Conservation (phyloP, 2,797 vertebrate species). For the Pseudotriccus pelzelni region DNA sequence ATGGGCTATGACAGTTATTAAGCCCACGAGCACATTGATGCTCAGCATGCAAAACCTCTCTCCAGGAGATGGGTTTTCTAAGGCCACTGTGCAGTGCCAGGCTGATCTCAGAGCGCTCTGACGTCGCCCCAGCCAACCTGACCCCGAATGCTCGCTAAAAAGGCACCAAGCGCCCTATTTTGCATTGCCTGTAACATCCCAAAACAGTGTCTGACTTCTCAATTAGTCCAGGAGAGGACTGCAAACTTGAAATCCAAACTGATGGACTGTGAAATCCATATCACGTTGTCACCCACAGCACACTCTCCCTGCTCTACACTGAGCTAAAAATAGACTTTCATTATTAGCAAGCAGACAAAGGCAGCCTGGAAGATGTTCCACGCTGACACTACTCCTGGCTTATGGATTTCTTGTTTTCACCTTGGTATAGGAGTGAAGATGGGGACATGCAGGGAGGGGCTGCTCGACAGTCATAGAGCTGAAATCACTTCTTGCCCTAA, state of each 20-base stretch:
- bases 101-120: constrained; percentile 4
- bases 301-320: constrained; percentile 37
- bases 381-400: constrained; percentile 8
- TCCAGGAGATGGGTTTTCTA: constrained; percentile 33
- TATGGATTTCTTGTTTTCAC: constrained; percentile 61
- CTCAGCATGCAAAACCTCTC: not conserved
- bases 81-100: constrained; percentile 15
- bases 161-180: not conserved
- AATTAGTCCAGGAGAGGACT: not conserved
- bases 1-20: not conserved
- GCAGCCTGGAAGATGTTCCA: constrained; percentile 58
- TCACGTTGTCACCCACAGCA: constrained; percentile 62
- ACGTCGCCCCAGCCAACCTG: not conserved
- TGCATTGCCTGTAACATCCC: constrained; percentile 35
- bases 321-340: constrained; percentile 63
- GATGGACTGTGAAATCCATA: constrained; percentile 64
- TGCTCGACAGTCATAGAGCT: not conserved
- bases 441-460: constrained; percentile 4
- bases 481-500: not conserved
- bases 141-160: constrained; percentile 15
- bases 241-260: constrained; percentile 49
- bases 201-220: constrained; percentile 45
- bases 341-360: constrained; percentile 69
- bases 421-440: constrained; percentile 44
- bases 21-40: not conserved